These are phyloP conservation scores for Novumbra hubbsi DNA, from an alignment of 2,797 vertebrate genomes.

Conservation along the genomic window DNA sequence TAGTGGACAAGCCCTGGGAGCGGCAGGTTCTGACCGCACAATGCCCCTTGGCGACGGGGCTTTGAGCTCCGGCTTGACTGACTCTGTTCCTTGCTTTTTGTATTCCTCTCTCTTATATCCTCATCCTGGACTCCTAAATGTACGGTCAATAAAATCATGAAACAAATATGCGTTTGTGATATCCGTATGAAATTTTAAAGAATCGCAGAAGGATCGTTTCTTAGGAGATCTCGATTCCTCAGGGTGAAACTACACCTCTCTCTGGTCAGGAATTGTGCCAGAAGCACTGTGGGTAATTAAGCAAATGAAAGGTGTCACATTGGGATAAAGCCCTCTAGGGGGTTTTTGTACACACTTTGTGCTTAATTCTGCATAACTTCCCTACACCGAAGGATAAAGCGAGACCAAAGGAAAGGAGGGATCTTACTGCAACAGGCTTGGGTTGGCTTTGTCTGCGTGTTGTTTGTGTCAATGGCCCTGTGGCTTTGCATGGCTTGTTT, in stretches of 20 bases:
- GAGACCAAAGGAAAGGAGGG: not conserved
- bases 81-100: too few species aligned
- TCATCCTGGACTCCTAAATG: not conserved
- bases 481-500: not conserved
- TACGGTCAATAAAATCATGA: not conserved
- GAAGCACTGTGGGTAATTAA: constrained; percentile 50
- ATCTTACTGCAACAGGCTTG: too few species aligned
- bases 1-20: too few species aligned
- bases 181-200: too few species aligned
- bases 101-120: too few species aligned
- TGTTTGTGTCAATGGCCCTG: not conserved
- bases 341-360: not conserved
- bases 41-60: too few species aligned
- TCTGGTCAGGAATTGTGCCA: constrained; percentile 38
- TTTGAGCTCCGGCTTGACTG: too few species aligned
- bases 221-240: constrained; percentile 46
- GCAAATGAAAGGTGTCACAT: constrained; percentile 45
- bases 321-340: constrained; percentile 23
- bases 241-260: constrained; percentile 46
- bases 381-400: not conserved
- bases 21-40: too few species aligned
- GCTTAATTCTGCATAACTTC: not conserved
- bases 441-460: not conserved
- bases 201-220: constrained; percentile 29
- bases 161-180: too few species aligned